These are phyloP conservation scores for Drosophila macrospina DNA, from an alignment of 2,888 invertebrate genomes.

Conservation along the genomic window DNA sequence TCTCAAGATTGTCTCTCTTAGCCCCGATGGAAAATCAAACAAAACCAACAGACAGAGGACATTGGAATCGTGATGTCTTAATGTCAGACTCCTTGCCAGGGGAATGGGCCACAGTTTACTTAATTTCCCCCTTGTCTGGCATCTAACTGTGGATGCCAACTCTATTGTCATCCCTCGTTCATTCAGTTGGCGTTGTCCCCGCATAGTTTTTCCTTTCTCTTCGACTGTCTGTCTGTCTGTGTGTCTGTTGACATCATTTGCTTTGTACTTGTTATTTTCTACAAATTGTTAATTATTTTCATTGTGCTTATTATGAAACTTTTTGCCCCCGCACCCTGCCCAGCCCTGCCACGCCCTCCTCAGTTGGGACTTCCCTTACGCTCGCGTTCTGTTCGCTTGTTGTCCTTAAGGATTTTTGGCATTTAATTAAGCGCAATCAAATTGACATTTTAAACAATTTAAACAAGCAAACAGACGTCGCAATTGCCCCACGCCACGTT, in stretches of 20 bases:
- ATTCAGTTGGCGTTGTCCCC: conserved; percentile 15
- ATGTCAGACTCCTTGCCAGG: conserved; percentile 40
- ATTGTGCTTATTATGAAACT: conserved; percentile 76
- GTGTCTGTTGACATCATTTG: conserved; percentile 57
- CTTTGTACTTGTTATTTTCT: conserved; percentile 69
- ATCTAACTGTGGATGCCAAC: conserved; percentile 19
- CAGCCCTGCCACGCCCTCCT: neutral
- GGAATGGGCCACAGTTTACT: conserved; percentile 12
- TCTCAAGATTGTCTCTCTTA: conserved; percentile 34
- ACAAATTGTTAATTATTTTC: conserved; percentile 81
- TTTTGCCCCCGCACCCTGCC: conserved; percentile 23
- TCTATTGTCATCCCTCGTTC: conserved; percentile 19
- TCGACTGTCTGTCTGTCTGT: conserved; percentile 3
- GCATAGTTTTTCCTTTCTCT: conserved; percentile 41
- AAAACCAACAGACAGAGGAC: conserved; percentile 49
- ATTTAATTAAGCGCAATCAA: conserved; percentile 82
- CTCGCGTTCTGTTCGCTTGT: conserved; percentile 36
- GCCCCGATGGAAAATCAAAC: conserved; percentile 34
- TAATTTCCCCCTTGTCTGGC: conserved; percentile 15
- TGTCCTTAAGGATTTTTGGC: conserved; percentile 77
- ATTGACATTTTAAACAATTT: conserved; percentile 83
- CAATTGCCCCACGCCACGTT: conserved; percentile 22
- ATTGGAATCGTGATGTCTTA: conserved; percentile 58
- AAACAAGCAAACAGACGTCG: conserved; percentile 72
- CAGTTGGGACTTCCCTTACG: neutral